phyloP scores from a whole-genome alignment of 2,888 invertebrate genomes.

The Cepaea hortensis region DNA sequence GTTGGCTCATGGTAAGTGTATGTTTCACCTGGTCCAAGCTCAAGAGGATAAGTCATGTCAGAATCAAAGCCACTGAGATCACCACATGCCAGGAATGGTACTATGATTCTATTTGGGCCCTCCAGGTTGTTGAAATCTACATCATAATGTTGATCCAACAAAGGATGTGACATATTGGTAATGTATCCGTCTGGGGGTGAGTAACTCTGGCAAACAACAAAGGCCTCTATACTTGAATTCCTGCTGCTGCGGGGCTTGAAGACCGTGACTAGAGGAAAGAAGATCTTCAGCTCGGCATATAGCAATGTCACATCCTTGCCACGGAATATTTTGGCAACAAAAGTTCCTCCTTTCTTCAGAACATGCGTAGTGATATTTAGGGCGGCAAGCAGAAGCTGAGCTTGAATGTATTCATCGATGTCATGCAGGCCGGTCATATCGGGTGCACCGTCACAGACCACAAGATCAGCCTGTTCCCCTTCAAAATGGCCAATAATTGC shows the following conservation, averaged over 20 bases:
- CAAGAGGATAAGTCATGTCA: conserved; percentile 90
- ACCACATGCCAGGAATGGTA: conserved; percentile 93
- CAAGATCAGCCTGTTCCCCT: conserved; percentile 92
- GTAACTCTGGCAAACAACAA: conserved; percentile 93
- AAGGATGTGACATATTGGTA: conserved; percentile 91
- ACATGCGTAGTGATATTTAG: conserved; percentile 96
- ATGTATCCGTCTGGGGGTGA: conserved; percentile 88
- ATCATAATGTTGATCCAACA: conserved; percentile 82
- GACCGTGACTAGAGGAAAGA: conserved; percentile 92
- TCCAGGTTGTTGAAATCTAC: conserved; percentile 84
- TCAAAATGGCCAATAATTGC: conserved; percentile 93
- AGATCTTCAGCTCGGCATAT: conserved; percentile 91
- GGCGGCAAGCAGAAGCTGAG: conserved; percentile 94
- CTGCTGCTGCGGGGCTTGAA: conserved; percentile 96
- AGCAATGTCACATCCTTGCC: conserved; percentile 93
- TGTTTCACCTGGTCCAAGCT: conserved; percentile 66
- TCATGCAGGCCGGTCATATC: conserved; percentile 98
- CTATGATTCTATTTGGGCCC: conserved; percentile 87
- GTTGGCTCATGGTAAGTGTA: conserved; percentile 79
- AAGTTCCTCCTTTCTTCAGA: conserved; percentile 88
- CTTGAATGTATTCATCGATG: conserved; percentile 98
- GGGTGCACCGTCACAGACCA: conserved; percentile 98
- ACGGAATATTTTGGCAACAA: conserved; percentile 98
- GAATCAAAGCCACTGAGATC: conserved; percentile 95
- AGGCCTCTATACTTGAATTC: conserved; percentile 97